A percentile compares a stretch with the other conserved stretches of the same genome.
phyloP scores from a whole-genome alignment of 2,113 vertebrate genomes.

The Peromyscus maniculatus region DNA sequence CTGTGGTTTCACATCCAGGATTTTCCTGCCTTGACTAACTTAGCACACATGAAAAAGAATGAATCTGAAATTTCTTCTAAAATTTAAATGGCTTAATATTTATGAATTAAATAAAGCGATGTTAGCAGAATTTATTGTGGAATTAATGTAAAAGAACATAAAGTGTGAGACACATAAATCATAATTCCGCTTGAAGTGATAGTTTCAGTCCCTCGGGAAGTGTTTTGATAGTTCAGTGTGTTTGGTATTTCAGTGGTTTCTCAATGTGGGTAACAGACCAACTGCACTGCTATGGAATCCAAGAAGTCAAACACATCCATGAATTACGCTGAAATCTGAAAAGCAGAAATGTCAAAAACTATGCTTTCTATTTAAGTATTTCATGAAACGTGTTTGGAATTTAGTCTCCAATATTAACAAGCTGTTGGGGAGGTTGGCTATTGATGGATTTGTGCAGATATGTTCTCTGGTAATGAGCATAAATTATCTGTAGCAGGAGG shows the following conservation, averaged over 20 bases:
- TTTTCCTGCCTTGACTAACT: slow-evolving; percentile 38
- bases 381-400: slow-evolving; percentile 57
- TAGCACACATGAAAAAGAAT: slow-evolving; percentile 1
- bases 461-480: slow-evolving; percentile 44
- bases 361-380: slow-evolving; percentile 50
- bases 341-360: slow-evolving; percentile 57
- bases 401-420: slow-evolving; percentile 21
- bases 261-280: slow-evolving; percentile 79
- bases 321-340: slow-evolving; percentile 71
- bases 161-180: slow-evolving; percentile 72
- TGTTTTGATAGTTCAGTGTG: slow-evolving; percentile 78
- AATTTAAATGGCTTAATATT: slow-evolving; percentile 42
- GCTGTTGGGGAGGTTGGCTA: background rate
- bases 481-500: background rate
- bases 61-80: slow-evolving; percentile 15
- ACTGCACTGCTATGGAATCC: slow-evolving; percentile 70
- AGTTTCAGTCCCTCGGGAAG: slow-evolving; percentile 78
- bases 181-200: slow-evolving; percentile 68
- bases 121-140: slow-evolving; percentile 57
- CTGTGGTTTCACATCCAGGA: background rate
- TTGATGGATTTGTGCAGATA: background rate
- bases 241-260: slow-evolving; percentile 74
- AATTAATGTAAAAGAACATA: slow-evolving; percentile 82
- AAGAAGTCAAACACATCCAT: slow-evolving; percentile 66
- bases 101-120: slow-evolving; percentile 73